phyloP scores from a whole-genome alignment of 2,888 invertebrate species.

The Diarsia dahlii region DNA sequence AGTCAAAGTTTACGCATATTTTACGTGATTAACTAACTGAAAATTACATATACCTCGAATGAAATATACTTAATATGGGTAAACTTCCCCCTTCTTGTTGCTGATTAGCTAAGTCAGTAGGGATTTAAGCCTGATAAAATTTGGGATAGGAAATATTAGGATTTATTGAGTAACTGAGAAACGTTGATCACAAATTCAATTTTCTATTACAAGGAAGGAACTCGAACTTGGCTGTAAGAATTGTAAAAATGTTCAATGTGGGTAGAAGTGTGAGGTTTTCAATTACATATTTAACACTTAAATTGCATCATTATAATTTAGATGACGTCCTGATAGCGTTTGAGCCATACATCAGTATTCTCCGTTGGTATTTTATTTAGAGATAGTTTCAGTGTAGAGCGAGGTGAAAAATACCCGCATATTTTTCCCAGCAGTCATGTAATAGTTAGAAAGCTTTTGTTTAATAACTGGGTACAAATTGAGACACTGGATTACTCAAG shows the following conservation, averaged over 20 bases:
- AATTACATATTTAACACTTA: not conserved
- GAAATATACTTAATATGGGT: not conserved
- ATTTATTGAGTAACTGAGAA: conserved; percentile 7
- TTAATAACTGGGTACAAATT: not conserved
- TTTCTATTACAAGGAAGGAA: not conserved
- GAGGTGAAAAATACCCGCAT: not conserved
- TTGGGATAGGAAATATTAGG: not conserved
- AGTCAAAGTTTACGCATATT: conserved; percentile 2
- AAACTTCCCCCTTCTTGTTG: conserved; percentile 29
- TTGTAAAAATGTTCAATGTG: not conserved
- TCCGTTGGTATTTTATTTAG: not conserved
- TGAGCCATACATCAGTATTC: not conserved
- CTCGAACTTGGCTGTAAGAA: not conserved
- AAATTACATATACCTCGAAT: conserved; percentile 10
- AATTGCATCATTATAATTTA: not conserved
- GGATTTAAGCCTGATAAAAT: conserved; percentile 28
- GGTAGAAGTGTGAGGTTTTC: not conserved
- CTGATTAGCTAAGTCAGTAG: conserved; percentile 34
- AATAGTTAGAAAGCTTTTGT: not conserved
- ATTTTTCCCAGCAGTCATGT: too few species aligned
- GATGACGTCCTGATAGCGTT: not conserved
- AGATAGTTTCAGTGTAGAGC: not conserved
- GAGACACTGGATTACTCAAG: not conserved
- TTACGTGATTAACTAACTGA: conserved; percentile 12
- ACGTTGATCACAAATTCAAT: conserved; percentile 18